Base-by-base conservation (phyloP, 2,888 invertebrate genomes). In the Cotesia congregata region DNA sequence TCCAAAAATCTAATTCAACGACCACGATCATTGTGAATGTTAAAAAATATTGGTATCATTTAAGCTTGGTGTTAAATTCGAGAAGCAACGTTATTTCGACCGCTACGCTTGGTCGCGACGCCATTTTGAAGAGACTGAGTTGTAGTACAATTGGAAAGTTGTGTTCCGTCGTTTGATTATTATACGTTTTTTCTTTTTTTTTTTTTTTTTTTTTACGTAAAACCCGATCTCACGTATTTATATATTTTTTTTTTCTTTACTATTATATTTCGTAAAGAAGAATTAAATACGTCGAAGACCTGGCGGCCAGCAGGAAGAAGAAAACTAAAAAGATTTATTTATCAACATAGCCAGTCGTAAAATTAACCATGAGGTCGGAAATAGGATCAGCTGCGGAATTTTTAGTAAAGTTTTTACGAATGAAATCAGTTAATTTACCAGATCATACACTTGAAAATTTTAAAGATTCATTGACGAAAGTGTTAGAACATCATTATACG, bases 371-470 rank as follows among this genome's bases (percentile, higher is more conserved):
- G 91, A 90, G 90, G 85, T 83, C 90, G 80, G 91, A 91, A 88
- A 90, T 91, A 71, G 88, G 90, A 77, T 91, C 90, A 74, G 91
- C 91, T 74, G 90, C 90, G 80, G 90, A 90, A 82, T 91, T 91
- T 83, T 85, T 91, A 74, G 90, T 91, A 82, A 90, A 91, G 83
- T 84, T 91, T 81, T 84, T 91, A 79, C 87, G 91, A 71, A 85
- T 90, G 72, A 88, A 90, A 80, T 84, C 88, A 17, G 88, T 88
- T 65, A 88, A 89, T 79, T 80, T 89, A 78, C 85, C 87, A 60
- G 89, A 89, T 77, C 84, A 92, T 41, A 90, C 91, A 82, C 83
- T 91, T 75, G 90, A 90, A 60, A 85, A 88, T 83, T 91, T 92
- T 84, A 90, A 90, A 78, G 86, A 85, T 38, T 90, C 90, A 62